phyloP scores from a whole-genome alignment of 1,140 invertebrate genomes.

The Zaprionus inermis region DNA sequence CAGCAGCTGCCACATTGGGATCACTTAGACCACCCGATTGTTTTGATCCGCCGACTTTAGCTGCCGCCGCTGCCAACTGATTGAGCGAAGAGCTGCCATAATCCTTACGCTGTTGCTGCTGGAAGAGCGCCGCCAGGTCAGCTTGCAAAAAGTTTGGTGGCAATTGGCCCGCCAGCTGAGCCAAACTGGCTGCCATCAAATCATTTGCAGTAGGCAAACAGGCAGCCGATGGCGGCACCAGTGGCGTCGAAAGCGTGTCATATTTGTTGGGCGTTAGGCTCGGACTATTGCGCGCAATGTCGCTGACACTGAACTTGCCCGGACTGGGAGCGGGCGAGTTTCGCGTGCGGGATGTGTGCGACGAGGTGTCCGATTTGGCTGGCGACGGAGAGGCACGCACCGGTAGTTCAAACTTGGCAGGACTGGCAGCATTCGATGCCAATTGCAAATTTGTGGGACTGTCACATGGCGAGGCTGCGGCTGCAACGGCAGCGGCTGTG shows the following conservation, averaged over 20 bases:
- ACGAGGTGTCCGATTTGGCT: constrained; percentile 80
- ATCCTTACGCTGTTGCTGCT: constrained; percentile 75
- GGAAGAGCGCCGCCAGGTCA: constrained; percentile 72
- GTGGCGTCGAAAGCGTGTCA: constrained; percentile 41
- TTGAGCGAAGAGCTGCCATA: constrained; percentile 78
- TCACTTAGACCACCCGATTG: constrained; percentile 58
- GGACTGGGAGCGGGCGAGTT: constrained; percentile 81
- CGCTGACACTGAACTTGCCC: constrained; percentile 79
- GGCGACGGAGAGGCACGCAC: constrained; percentile 80
- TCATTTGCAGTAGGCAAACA: constrained; percentile 75
- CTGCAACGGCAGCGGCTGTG: constrained; percentile 28
- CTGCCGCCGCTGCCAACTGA: constrained; percentile 76
- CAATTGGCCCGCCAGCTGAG: constrained; percentile 74
- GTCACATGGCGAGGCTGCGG: constrained; percentile 66
- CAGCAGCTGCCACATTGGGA: constrained; percentile 77
- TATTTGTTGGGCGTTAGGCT: constrained; percentile 81
- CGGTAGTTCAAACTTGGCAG: constrained; percentile 81
- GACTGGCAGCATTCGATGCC: constrained; percentile 78
- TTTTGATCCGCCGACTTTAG: constrained; percentile 75
- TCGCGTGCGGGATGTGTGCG: constrained; percentile 69
- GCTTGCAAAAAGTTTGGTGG: constrained; percentile 75
- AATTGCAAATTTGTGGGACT: constrained; percentile 79
- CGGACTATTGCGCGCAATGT: constrained; percentile 79
- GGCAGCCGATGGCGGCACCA: constrained; percentile 59
- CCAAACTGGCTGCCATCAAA: constrained; percentile 81